These are phyloP conservation scores for Capreolus pygargus DNA, from an alignment of 2,113 vertebrate genomes.

Conservation along the genomic window DNA sequence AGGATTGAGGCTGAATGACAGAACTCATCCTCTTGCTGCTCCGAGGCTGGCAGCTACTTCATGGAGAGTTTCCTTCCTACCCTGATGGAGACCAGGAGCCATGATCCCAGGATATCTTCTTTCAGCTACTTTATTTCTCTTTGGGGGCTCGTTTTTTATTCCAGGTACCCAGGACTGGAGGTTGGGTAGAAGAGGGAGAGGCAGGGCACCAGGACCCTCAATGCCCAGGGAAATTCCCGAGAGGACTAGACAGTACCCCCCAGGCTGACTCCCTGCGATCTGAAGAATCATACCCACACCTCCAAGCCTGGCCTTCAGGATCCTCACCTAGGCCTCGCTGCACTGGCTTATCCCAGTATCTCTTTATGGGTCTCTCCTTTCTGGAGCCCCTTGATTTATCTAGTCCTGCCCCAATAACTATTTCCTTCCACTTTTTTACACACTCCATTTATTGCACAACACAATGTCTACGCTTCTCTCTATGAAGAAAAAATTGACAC, in stretches of 20 bases:
- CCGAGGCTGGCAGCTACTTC: background rate
- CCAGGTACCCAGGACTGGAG: background rate
- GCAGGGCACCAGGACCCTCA: background rate
- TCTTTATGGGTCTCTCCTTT: background rate
- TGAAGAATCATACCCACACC: background rate
- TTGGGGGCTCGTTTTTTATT: background rate
- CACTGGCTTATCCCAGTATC: background rate
- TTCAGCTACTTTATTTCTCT: conserved; percentile 6
- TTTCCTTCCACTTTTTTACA: background rate
- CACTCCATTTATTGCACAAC: background rate
- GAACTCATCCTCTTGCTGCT: background rate
- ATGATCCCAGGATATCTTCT: background rate
- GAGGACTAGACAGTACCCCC: background rate
- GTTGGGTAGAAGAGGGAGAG: background rate
- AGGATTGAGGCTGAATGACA: background rate
- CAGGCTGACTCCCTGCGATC: background rate
- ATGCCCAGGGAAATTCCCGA: background rate
- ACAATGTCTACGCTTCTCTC: background rate
- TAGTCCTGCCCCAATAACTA: background rate
- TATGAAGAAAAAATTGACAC: conserved; percentile 19
- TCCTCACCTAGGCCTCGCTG: background rate
- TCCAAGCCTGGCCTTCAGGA: background rate
- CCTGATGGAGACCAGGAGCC: background rate
- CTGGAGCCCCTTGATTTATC: background rate
- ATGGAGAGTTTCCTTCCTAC: background rate